These are phyloP conservation scores for Drosophila peninsularis DNA, from an alignment of 2,888 invertebrate species.

Conservation along the genomic window DNA sequence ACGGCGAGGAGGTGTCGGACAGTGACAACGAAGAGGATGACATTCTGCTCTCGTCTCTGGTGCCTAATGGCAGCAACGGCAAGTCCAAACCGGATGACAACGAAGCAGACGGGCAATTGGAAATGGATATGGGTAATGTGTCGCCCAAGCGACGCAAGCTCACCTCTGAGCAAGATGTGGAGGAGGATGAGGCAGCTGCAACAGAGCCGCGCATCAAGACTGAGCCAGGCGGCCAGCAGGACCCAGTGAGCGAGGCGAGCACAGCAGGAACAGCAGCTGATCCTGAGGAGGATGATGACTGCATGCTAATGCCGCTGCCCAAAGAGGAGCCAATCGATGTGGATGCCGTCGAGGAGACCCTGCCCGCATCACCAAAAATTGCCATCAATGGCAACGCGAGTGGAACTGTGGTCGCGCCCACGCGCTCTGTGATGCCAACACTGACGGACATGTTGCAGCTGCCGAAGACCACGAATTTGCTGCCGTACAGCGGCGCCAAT, in stretches of 20 bases:
- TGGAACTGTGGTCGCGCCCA: constrained; percentile 1
- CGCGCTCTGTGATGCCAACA: constrained; percentile 56
- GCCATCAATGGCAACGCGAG: not conserved
- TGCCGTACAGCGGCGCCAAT: constrained; percentile 52
- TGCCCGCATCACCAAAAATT: not conserved
- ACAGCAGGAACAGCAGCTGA: constrained; percentile 16
- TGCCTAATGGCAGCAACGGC: constrained; percentile 48
- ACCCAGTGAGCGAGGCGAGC: constrained; percentile 14
- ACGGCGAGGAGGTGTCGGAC: constrained; percentile 67
- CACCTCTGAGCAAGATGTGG: constrained; percentile 46
- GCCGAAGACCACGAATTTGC: constrained; percentile 56
- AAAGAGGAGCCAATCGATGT: constrained; percentile 84
- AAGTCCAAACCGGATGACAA: constrained; percentile 39
- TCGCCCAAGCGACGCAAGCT: constrained; percentile 60
- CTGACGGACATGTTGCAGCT: constrained; percentile 75
- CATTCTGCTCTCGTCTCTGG: constrained; percentile 64
- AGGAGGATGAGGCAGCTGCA: constrained; percentile 47
- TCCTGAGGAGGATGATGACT: constrained; percentile 61
- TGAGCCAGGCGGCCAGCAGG: constrained; percentile 46
- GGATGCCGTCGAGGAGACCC: constrained; percentile 73
- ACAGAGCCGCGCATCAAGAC: constrained; percentile 58
- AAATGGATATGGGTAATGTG: constrained; percentile 65
- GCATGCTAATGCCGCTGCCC: constrained; percentile 67
- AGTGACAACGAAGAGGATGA: constrained; percentile 69
- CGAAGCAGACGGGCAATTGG: constrained; percentile 58